Conservation (phyloP, 2,113 vertebrate genomes). For the Corythoichthys intestinalis region DNA sequence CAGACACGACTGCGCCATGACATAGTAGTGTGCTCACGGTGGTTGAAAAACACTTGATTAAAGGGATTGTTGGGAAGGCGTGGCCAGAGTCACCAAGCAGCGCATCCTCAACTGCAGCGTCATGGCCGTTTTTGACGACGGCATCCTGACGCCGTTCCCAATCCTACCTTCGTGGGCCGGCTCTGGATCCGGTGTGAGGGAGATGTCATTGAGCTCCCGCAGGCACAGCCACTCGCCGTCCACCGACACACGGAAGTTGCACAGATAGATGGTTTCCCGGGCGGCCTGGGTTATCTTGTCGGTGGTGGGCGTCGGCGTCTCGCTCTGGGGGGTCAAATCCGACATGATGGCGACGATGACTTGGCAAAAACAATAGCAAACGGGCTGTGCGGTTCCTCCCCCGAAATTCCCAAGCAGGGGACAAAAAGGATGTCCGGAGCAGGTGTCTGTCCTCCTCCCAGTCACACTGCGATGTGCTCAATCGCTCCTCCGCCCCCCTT, state of each 20-base stretch:
- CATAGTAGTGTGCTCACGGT: too few species aligned
- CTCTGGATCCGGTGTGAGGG: slow-evolving; percentile 96
- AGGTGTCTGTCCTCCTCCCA: slow-evolving; percentile 46
- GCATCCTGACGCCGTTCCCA: neutral
- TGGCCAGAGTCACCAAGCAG: slow-evolving; percentile 6
- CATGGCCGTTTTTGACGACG: neutral
- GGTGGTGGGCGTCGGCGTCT: slow-evolving; percentile 96
- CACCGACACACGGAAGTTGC: slow-evolving; percentile 99
- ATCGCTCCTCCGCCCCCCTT: slow-evolving; percentile 21
- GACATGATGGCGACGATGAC: slow-evolving; percentile 91
- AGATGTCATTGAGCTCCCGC: slow-evolving; percentile 98
- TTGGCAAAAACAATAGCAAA: slow-evolving; percentile 73
- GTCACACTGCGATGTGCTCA: slow-evolving; percentile 39
- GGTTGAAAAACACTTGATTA: neutral
- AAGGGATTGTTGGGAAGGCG: slow-evolving; percentile 21
- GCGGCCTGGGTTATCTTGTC: slow-evolving; percentile 99
- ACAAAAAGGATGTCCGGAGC: slow-evolving; percentile 29
- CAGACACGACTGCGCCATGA: too few species aligned
- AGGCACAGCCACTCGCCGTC: slow-evolving; percentile 99
- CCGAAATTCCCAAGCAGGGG: slow-evolving; percentile 18
- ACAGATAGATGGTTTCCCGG: slow-evolving; percentile 99
- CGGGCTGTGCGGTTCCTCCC: slow-evolving; percentile 26
- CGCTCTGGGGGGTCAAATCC: slow-evolving; percentile 94
- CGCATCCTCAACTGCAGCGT: neutral
- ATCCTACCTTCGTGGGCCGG: slow-evolving; percentile 94